phyloP scores from a whole-genome alignment of 1,140 invertebrate genomes.

The Drosophila saltans region DNA sequence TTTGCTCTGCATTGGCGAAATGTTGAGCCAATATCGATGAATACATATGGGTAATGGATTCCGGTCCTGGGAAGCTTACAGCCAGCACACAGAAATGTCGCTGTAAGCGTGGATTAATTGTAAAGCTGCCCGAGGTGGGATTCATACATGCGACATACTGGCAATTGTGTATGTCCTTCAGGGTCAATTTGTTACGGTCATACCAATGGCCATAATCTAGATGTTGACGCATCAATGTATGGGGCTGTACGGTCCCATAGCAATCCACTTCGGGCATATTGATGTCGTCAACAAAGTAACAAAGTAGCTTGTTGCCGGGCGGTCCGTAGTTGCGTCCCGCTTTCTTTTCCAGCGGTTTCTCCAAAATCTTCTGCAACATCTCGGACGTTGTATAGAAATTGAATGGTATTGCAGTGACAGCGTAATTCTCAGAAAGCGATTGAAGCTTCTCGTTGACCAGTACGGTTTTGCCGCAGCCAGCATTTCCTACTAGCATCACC shows the following conservation, averaged over 20 bases:
- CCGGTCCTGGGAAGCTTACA: conserved; percentile 94
- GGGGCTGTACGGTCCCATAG: conserved; percentile 98
- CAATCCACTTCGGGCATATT: conserved; percentile 98
- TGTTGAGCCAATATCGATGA: conserved; percentile 94
- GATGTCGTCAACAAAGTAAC: conserved; percentile 99
- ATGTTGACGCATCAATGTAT: conserved; percentile 97
- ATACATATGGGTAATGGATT: conserved; percentile 95
- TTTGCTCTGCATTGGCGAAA: conserved; percentile 90
- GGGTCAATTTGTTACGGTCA: conserved; percentile 93
- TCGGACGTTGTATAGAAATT: conserved; percentile 98
- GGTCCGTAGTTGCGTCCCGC: conserved; percentile 98
- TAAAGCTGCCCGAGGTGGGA: conserved; percentile 97
- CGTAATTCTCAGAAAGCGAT: conserved; percentile 92
- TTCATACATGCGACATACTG: conserved; percentile 99
- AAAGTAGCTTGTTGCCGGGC: conserved; percentile 95
- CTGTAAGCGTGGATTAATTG: conserved; percentile 96
- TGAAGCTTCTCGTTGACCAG: conserved; percentile 93
- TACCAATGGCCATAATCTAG: conserved; percentile 98
- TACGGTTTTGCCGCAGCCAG: conserved; percentile 96
- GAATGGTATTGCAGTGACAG: conserved; percentile 95
- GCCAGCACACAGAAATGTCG: conserved; percentile 97
- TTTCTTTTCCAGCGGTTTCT: conserved; percentile 98
- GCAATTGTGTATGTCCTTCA: conserved; percentile 98
- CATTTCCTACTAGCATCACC: conserved; percentile 96
- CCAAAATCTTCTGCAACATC: conserved; percentile 97